Percentiles rank a stretch among this genome's conserved stretches.
Evolutionary conservation across 2,888 invertebrate genomes (phyloP).

Genomic region (Autographa gamma): DNA sequence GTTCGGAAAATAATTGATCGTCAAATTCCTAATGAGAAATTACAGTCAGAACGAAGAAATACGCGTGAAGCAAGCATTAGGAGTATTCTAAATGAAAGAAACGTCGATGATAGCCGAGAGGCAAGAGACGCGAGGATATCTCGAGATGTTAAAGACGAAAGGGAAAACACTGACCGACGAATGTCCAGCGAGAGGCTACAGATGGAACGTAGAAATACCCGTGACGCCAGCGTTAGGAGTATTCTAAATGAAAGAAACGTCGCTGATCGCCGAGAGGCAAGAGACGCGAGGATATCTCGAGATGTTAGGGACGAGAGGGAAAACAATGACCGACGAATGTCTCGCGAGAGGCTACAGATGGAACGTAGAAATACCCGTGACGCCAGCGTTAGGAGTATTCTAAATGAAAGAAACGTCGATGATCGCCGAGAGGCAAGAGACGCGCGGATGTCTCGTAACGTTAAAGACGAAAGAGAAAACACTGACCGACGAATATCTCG

Average conservation of each 20-base stretch:
- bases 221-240: slow-evolving; percentile 12
- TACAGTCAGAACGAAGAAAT: slow-evolving; percentile 15
- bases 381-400: no score
- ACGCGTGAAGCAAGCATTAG: slow-evolving; percentile 22
- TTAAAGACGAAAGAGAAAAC: background rate
- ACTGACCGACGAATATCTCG: slow-evolving; percentile 2
- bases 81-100: background rate
- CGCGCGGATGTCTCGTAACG: background rate
- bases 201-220: slow-evolving; percentile 17
- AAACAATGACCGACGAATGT: background rate
- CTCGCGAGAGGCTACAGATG: slow-evolving; percentile 3
- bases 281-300: slow-evolving; percentile 8
- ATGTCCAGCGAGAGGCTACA: slow-evolving; percentile 17
- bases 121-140: background rate
- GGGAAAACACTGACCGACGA: slow-evolving; percentile 10
- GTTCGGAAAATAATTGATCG: background rate
- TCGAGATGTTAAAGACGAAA: slow-evolving; percentile 11
- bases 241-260: background rate
- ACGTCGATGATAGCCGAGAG: background rate
- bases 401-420: no score
- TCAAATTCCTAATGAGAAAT: background rate
- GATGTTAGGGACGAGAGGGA: slow-evolving; percentile 9
- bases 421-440: background rate
- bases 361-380: no score
- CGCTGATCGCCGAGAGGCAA: slow-evolving; percentile 13